These are phyloP conservation scores for Tipula helvola DNA, from an alignment of 2,888 invertebrate genomes.

Conservation along the genomic window DNA sequence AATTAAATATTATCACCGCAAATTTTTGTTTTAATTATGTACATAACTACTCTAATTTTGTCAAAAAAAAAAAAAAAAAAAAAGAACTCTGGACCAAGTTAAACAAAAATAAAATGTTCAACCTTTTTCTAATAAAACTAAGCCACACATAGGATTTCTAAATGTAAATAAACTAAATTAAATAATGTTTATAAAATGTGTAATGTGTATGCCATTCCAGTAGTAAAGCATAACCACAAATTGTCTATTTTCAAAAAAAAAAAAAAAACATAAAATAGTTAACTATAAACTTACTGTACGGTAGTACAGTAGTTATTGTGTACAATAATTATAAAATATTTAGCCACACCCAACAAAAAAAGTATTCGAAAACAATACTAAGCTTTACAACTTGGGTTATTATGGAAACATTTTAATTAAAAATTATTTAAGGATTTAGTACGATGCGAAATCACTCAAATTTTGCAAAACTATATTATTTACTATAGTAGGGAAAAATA, in stretches of 20 bases:
- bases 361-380: neutral
- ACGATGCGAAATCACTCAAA: neutral
- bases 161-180: neutral
- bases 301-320: too few species aligned
- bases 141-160: neutral
- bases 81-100: neutral
- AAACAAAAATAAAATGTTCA: neutral
- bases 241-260: neutral
- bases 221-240: neutral
- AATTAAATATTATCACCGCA: neutral
- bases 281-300: neutral
- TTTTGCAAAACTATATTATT: neutral
- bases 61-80: neutral
- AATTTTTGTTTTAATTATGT: neutral
- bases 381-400: neutral
- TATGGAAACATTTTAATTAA: neutral
- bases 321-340: too few species aligned
- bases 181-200: neutral
- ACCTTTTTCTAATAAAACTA: neutral
- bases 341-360: too few species aligned
- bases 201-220: neutral
- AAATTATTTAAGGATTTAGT: neutral
- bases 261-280: neutral
- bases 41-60: neutral
- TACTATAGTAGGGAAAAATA: neutral